These are phyloP conservation scores for Mongoloraphidia duomilia DNA, from an alignment of 2,888 invertebrate genomes.

Conservation along the genomic window DNA sequence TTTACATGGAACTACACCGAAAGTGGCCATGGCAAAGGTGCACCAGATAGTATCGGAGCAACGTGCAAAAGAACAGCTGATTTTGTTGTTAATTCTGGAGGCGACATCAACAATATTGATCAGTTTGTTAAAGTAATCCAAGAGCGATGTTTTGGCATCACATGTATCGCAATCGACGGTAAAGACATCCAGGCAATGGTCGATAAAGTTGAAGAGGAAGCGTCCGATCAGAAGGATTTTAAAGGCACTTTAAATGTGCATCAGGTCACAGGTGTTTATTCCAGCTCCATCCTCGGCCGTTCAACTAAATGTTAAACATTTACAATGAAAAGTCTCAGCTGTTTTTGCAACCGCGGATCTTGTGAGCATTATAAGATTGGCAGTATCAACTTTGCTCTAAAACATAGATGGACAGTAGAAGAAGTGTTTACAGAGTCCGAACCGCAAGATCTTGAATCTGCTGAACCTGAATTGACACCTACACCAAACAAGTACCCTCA, in stretches of 20 bases:
- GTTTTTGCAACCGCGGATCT: no score
- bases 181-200: constrained; percentile 1
- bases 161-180: constrained; percentile 1
- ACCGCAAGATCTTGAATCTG: no score
- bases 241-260: constrained; percentile 4
- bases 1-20: constrained; percentile 21
- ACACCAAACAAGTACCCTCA: no score
- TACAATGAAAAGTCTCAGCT: neutral
- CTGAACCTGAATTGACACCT: no score
- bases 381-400: no score
- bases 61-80: constrained; percentile 20
- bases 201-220: constrained; percentile 3
- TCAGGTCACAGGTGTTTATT: constrained; percentile 1
- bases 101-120: neutral
- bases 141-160: constrained; percentile 2
- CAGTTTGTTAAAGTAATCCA: neutral
- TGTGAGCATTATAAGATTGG: no score
- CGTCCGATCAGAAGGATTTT: constrained; percentile 2
- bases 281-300: neutral
- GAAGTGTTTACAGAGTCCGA: no score
- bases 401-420: no score
- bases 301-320: neutral
- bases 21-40: constrained; percentile 22
- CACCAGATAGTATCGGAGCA: constrained; percentile 21
- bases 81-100: neutral